A percentile compares a stretch with the other conserved stretches of the same genome.
phyloP scores from a whole-genome alignment of 2,113 vertebrate species.

The Apistogramma diplotaenia region DNA sequence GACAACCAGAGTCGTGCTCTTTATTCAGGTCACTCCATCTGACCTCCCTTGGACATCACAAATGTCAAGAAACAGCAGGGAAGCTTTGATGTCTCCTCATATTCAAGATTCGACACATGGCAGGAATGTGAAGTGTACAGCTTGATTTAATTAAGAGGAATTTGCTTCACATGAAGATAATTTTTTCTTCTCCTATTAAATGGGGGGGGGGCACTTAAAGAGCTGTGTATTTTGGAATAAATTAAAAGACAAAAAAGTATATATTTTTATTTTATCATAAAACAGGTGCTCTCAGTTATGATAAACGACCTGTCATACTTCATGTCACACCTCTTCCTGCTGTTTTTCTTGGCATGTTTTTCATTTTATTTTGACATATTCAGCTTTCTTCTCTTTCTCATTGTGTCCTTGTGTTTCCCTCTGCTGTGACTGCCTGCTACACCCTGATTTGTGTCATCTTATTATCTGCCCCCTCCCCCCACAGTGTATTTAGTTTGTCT shows the following conservation, averaged over 20 bases:
- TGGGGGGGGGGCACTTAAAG: not conserved
- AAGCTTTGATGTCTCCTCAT: constrained; percentile 28
- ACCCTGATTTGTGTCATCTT: not conserved
- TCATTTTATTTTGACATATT: not conserved
- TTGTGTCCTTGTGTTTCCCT: not conserved
- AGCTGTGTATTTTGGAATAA: not conserved
- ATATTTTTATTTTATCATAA: not conserved
- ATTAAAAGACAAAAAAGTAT: not conserved
- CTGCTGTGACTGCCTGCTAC: not conserved
- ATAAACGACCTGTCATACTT: not conserved
- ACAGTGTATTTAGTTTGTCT: not conserved
- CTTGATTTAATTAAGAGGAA: not conserved
- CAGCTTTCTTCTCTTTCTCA: not conserved
- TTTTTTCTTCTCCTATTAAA: not conserved
- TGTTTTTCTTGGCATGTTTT: not conserved
- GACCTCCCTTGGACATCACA: constrained; percentile 53
- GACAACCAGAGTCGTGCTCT: constrained; percentile 27
- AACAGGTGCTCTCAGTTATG: not conserved
- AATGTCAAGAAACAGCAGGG: constrained; percentile 47
- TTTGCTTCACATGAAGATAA: not conserved
- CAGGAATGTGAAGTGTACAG: not conserved
- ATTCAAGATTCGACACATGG: not conserved
- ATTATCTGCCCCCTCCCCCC: not conserved
- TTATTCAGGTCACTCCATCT: constrained; percentile 48
- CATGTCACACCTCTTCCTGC: not conserved